Evolutionary conservation across 53 echinoderm and acorn worm genomes (phyloP).

Genomic region (Patiria pectinifera): DNA sequence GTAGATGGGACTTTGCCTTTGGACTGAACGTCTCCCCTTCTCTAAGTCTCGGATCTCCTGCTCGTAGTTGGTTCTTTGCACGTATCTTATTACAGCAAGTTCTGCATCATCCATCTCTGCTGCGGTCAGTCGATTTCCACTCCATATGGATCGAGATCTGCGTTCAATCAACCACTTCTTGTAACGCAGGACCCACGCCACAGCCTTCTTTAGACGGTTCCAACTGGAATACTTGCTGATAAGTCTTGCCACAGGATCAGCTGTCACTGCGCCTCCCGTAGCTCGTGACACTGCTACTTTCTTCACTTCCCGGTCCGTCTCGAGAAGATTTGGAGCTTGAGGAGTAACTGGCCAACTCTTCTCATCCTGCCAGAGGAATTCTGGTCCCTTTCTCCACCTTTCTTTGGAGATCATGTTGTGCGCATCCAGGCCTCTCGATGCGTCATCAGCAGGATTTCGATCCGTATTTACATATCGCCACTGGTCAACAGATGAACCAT

Average conservation of each 20-base stretch:
- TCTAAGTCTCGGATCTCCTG: not conserved
- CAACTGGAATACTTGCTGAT: not conserved
- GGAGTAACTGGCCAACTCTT: not conserved
- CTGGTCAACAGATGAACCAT: not conserved
- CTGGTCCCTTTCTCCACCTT: not conserved
- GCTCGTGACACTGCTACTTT: not conserved
- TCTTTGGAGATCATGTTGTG: not conserved
- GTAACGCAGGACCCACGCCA: no score
- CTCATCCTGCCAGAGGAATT: not conserved
- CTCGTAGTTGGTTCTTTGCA: not conserved
- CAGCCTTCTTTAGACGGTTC: not conserved
- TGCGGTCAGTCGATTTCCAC: no score
- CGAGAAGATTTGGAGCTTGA: not conserved
- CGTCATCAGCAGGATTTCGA: constrained; percentile 53
- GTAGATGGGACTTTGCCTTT: not conserved
- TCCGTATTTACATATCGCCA: constrained; percentile 29
- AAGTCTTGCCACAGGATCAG: not conserved
- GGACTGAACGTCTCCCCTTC: not conserved
- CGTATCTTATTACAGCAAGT: no score
- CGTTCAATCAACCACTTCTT: no score
- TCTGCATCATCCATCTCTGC: no score
- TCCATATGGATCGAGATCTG: no score
- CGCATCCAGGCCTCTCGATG: constrained; percentile 2
- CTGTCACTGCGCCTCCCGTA: not conserved
- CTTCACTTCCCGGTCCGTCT: no score